A percentile compares a stretch with the other conserved stretches of the same genome.
These are phyloP conservation scores for Drosophila fulvimacula DNA, from an alignment of 2,888 invertebrate species.

Conservation along the genomic window DNA sequence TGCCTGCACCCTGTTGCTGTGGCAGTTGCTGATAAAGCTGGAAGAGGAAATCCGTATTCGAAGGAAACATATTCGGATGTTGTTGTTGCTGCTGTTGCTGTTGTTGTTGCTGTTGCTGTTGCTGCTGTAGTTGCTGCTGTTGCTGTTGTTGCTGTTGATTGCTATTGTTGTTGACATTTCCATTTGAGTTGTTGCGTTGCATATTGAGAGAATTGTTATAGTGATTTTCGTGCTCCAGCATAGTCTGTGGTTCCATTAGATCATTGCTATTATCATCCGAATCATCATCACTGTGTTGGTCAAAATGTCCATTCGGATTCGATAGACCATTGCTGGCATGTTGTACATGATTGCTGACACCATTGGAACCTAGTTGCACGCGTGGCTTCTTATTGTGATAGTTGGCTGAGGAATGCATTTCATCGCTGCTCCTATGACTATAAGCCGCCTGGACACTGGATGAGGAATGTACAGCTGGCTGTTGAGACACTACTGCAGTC, in stretches of 20 bases:
- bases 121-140: slow-evolving; percentile 56
- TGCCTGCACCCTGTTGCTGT: slow-evolving; percentile 60
- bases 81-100: slow-evolving; percentile 53
- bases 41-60: slow-evolving; percentile 83
- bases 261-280: slow-evolving; percentile 81
- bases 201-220: slow-evolving; percentile 50
- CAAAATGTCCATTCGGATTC: slow-evolving; percentile 58
- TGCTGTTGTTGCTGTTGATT: slow-evolving; percentile 52
- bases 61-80: slow-evolving; percentile 76
- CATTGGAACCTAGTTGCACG: slow-evolving; percentile 69
- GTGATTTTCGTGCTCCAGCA: slow-evolving; percentile 72
- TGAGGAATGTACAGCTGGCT: slow-evolving; percentile 70
- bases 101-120: slow-evolving; percentile 46
- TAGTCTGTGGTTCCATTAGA: slow-evolving; percentile 68
- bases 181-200: slow-evolving; percentile 45
- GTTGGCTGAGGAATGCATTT: slow-evolving; percentile 76
- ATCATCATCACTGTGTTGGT: slow-evolving; percentile 79
- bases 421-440: slow-evolving; percentile 64
- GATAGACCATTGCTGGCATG: slow-evolving; percentile 54
- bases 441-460: slow-evolving; percentile 55
- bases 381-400: slow-evolving; percentile 82
- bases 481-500: slow-evolving; percentile 36
- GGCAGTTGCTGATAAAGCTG: slow-evolving; percentile 84
- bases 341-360: slow-evolving; percentile 38
- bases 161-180: slow-evolving; percentile 39